Conservation (phyloP, 2,113 vertebrate genomes). For the Oceanites oceanicus region DNA sequence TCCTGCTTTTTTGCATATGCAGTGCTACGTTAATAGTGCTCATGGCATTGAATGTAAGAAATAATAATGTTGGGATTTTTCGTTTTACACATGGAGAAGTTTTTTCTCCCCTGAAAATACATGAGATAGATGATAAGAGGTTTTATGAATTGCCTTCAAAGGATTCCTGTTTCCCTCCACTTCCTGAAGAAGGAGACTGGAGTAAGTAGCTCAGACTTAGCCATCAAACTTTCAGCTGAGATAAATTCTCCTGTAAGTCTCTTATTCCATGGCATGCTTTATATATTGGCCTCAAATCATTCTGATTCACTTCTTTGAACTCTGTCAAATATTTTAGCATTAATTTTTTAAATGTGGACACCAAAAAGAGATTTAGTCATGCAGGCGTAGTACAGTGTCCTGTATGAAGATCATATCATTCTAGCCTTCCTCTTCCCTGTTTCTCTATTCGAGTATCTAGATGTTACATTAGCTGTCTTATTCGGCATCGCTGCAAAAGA, state of each 20-base stretch:
- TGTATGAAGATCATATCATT: background rate
- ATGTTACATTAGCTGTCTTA: background rate
- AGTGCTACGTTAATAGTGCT: background rate
- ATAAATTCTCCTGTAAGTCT: background rate
- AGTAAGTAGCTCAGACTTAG: background rate
- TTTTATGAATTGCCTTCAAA: background rate
- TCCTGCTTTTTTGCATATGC: background rate
- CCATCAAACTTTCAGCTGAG: background rate
- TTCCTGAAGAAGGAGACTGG: background rate
- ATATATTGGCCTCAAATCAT: background rate
- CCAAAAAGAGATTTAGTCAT: background rate
- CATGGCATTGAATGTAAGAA: background rate
- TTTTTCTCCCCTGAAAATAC: background rate
- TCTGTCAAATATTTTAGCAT: background rate
- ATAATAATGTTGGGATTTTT: background rate
- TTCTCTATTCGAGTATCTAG: background rate
- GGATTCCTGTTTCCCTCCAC: background rate
- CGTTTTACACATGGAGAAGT: background rate
- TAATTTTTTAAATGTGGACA: background rate
- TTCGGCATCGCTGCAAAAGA: background rate
- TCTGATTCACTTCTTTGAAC: slow-evolving; percentile 9
- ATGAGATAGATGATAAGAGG: background rate
- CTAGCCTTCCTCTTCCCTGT: background rate
- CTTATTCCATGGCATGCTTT: background rate
- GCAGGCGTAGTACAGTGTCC: background rate